Conservation (phyloP, 2,888 invertebrate genomes). For the Yponomeuta malinellus region DNA sequence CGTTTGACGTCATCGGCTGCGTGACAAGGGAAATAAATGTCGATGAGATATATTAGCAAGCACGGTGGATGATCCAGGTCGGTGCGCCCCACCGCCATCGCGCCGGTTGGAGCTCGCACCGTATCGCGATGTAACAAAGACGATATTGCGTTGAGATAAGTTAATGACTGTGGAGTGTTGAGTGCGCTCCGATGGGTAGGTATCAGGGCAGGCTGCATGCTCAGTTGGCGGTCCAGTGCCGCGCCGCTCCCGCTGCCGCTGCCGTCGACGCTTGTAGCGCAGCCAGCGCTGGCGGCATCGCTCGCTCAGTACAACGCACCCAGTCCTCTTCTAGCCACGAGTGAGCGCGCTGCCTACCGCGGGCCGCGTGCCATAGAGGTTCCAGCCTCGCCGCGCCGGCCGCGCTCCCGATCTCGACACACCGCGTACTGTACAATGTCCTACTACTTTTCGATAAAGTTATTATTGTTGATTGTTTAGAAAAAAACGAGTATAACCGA, state of each 20-base stretch:
- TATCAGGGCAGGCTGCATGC: conserved; percentile 10
- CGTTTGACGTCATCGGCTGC: conserved; percentile 20
- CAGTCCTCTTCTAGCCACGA: conserved; percentile 69
- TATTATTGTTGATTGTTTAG: neutral
- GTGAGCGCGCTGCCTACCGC: conserved; percentile 70
- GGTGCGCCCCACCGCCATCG: conserved; percentile 47
- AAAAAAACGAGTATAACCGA: neutral
- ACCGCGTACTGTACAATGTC: neutral
- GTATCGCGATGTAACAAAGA: neutral
- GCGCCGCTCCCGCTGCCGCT: conserved; percentile 13
- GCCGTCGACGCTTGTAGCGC: conserved; percentile 16
- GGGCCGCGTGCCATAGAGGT: conserved; percentile 47
- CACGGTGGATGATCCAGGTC: conserved; percentile 60
- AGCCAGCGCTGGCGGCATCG: conserved; percentile 18
- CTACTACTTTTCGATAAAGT: neutral
- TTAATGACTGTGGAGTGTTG: conserved; percentile 6
- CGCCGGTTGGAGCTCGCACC: conserved; percentile 31
- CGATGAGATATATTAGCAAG: conserved; percentile 34
- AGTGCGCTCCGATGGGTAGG: conserved; percentile 14
- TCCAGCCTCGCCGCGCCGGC: conserved; percentile 1
- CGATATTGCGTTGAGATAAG: conserved; percentile 7
- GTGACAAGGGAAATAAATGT: conserved; percentile 25
- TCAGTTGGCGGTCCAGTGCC: conserved; percentile 10
- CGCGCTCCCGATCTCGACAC: neutral
- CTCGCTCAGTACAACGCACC: conserved; percentile 25